A percentile compares a stretch with the other conserved stretches of the same genome.
Evolutionary conservation across 2,888 invertebrate species (phyloP).

Genomic region (Spisula subtruncata): DNA sequence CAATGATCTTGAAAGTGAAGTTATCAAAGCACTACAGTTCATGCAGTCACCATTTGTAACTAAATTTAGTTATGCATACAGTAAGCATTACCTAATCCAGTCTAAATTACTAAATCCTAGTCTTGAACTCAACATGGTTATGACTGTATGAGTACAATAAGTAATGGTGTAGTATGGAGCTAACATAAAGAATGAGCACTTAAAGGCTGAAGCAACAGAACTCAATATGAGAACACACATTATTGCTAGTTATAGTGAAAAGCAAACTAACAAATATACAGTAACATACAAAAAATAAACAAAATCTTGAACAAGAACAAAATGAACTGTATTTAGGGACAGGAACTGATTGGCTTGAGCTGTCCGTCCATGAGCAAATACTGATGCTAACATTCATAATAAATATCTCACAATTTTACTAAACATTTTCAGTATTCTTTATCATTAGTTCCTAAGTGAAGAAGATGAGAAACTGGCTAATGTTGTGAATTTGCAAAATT

Average conservation of each 20-base stretch:
- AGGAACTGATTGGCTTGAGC: neutral
- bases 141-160: neutral
- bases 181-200: neutral
- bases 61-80: too few species aligned
- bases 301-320: neutral
- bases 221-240: neutral
- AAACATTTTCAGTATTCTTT: too few species aligned
- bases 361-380: constrained; percentile 36
- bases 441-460: too few species aligned
- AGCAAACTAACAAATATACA: neutral
- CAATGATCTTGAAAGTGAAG: too few species aligned
- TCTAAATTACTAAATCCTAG: too few species aligned
- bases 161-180: neutral
- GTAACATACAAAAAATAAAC: neutral
- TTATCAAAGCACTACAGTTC: too few species aligned
- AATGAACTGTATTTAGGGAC: constrained; percentile 34
- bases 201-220: neutral
- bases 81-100: too few species aligned
- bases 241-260: neutral
- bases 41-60: too few species aligned
- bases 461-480: too few species aligned
- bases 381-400: neutral
- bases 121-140: too few species aligned
- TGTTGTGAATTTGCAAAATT: too few species aligned
- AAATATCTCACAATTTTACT: neutral